Evolutionary conservation across 2,113 vertebrate genomes (phyloP).

Genomic region (Muscicapa adusta): DNA sequence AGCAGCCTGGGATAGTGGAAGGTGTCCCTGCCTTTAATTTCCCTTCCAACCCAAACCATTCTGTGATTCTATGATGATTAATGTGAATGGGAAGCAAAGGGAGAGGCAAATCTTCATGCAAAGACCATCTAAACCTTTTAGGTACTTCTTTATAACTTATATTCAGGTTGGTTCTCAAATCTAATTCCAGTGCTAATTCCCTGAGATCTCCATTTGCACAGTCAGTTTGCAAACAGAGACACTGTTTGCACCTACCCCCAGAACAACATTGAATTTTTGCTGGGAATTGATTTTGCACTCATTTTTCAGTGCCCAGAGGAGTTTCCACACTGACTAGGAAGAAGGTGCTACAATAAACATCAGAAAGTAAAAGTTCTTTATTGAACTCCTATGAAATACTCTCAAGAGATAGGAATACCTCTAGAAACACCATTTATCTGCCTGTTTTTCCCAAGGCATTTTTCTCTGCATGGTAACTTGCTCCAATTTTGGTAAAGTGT

Average conservation of each 20-base stretch:
- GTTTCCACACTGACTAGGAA: neutral
- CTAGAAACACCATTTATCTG: neutral
- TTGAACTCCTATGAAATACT: neutral
- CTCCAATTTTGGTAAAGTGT: neutral
- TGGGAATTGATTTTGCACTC: neutral
- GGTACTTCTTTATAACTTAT: neutral
- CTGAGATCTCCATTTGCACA: neutral
- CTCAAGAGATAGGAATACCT: neutral
- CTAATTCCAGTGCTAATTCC: neutral
- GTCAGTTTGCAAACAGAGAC: neutral
- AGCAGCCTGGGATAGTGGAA: accelerated
- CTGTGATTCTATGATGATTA: neutral
- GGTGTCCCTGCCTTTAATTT: neutral
- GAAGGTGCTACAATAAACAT: neutral
- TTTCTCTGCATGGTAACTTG: neutral
- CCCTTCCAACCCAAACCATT: neutral
- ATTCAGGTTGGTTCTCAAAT: neutral
- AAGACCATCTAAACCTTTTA: neutral
- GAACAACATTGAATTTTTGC: neutral
- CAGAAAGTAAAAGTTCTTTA: neutral
- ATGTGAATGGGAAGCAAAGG: neutral
- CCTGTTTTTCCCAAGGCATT: neutral
- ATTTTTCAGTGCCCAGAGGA: neutral
- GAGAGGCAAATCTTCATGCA: neutral
- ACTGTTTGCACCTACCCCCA: neutral